phyloP scores from a whole-genome alignment of 2,797 vertebrate species.

The Anabas testudineus region DNA sequence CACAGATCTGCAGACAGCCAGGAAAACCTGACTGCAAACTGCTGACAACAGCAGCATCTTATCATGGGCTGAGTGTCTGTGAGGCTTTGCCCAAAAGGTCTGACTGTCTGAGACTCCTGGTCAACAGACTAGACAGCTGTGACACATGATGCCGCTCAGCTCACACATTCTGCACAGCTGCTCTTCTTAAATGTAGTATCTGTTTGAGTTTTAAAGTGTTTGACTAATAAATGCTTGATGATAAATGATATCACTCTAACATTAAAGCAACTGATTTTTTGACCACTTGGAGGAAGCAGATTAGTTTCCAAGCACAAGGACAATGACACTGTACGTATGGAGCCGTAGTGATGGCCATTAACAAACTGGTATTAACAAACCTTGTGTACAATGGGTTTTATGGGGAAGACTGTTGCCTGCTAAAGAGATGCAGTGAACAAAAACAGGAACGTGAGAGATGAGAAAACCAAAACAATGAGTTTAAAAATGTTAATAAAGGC shows the following conservation, averaged over 20 bases:
- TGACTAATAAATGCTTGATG: no score
- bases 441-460: no score
- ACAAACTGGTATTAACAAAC: no score
- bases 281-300: not conserved
- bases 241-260: not conserved
- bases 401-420: no score
- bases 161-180: no score
- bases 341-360: no score
- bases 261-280: not conserved
- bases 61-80: constrained; percentile 53
- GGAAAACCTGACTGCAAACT: constrained; percentile 67
- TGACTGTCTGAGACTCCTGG: constrained; percentile 62
- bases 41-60: constrained; percentile 75
- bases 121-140: constrained; percentile 60
- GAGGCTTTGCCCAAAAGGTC: constrained; percentile 45
- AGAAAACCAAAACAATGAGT: no score
- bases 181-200: not conserved
- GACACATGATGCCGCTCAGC: constrained; percentile 39
- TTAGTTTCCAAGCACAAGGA: not conserved
- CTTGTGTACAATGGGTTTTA: no score
- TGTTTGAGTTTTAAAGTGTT: not conserved
- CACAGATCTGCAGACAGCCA: constrained; percentile 73
- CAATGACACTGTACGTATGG: no score
- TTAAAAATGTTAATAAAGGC: no score
- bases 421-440: no score